Evolutionary conservation across 2,797 vertebrate species (phyloP).

Genomic region (Amphiprion clarkii): DNA sequence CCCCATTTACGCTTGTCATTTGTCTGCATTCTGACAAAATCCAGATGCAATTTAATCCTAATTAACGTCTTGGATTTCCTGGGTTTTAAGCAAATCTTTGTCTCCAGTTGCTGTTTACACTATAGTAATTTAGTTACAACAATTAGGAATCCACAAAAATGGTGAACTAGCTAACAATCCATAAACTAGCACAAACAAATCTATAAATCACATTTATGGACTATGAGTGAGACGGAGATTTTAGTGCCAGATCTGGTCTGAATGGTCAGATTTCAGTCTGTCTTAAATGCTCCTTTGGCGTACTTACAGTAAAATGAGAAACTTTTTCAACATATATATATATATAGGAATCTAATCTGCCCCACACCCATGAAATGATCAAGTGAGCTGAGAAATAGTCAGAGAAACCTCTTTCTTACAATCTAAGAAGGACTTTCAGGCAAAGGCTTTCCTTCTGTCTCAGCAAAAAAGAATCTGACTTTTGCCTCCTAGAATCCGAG

Average conservation of each 20-base stretch:
- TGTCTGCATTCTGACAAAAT: neutral
- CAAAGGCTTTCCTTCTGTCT: constrained; percentile 31
- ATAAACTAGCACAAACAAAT: neutral
- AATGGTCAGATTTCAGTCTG: neutral
- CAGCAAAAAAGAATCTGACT: constrained; percentile 38
- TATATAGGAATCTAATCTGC: neutral
- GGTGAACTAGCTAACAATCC: neutral
- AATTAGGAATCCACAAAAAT: neutral
- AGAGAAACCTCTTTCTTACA: constrained; percentile 4
- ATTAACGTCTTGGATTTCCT: neutral
- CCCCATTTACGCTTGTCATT: neutral
- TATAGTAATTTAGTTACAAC: neutral
- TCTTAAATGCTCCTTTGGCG: neutral
- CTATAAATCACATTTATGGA: neutral
- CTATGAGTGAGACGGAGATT: neutral
- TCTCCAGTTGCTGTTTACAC: neutral
- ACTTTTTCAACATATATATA: neutral
- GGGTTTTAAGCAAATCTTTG: neutral
- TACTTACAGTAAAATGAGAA: neutral
- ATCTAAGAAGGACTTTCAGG: constrained; percentile 11
- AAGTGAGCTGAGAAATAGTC: neutral
- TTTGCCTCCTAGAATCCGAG: constrained; percentile 24
- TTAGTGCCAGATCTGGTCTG: neutral
- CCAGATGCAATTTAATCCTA: neutral
- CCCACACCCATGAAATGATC: neutral